A percentile compares a stretch with the other conserved stretches of the same genome.
These are phyloP conservation scores for Drosophila carrolli DNA, from an alignment of 1,140 invertebrate genomes.

Conservation along the genomic window DNA sequence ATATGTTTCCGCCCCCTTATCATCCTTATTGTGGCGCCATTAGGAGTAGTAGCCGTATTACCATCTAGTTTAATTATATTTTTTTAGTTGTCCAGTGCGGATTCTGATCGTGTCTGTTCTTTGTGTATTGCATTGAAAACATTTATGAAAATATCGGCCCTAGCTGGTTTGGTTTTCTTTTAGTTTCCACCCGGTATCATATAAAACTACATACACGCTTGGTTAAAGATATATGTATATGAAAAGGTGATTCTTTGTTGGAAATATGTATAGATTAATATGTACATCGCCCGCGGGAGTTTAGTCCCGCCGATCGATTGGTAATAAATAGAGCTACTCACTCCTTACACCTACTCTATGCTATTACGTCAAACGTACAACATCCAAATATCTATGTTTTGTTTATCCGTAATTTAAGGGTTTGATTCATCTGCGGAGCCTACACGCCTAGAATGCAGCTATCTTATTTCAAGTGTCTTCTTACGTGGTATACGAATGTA, in stretches of 20 bases:
- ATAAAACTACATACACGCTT: constrained; percentile 14
- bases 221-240: constrained; percentile 17
- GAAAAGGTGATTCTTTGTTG: constrained; percentile 11
- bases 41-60: constrained; percentile 55
- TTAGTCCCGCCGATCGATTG: constrained; percentile 7
- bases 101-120: constrained; percentile 41
- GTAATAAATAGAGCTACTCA: constrained; percentile 22
- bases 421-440: constrained; percentile 47
- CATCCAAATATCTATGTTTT: constrained; percentile 61
- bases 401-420: constrained; percentile 28
- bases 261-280: constrained; percentile 32
- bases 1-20: constrained; percentile 16
- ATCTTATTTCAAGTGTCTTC: constrained; percentile 74
- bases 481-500: constrained; percentile 73
- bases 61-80: constrained; percentile 22
- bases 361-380: constrained; percentile 77
- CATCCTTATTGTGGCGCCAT: constrained; percentile 46
- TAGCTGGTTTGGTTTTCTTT: constrained; percentile 36
- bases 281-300: constrained; percentile 31
- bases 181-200: constrained; percentile 29
- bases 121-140: constrained; percentile 40
- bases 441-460: constrained; percentile 49
- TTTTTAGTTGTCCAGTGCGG: constrained; percentile 30
- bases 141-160: constrained; percentile 67
- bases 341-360: constrained; percentile 29